phyloP scores from a whole-genome alignment of 2,888 invertebrate genomes.

The Eustalomyia histrio region DNA sequence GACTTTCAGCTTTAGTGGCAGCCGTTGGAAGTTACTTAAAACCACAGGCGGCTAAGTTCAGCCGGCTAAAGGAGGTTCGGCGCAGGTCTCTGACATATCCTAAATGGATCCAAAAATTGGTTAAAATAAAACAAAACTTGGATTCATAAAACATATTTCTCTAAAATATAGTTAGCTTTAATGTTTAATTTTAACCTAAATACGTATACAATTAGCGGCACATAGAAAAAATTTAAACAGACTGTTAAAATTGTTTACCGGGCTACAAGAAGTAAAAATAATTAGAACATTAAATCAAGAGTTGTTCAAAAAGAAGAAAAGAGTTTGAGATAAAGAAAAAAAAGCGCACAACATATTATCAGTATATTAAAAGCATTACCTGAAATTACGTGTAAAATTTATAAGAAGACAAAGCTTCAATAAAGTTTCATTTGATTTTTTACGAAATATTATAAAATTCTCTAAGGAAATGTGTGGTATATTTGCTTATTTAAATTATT shows the following conservation, averaged over 20 bases:
- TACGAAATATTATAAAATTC: slow-evolving; percentile 12
- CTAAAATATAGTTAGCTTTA: too few relatives aligned
- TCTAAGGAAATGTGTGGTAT: slow-evolving; percentile 84
- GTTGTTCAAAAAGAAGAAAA: not conserved
- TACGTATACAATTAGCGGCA: slow-evolving; percentile 20
- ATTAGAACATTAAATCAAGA: not conserved
- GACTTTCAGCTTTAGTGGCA: too few relatives aligned
- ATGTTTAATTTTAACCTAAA: too few relatives aligned
- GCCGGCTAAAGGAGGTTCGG: too few relatives aligned
- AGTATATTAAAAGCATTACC: not conserved
- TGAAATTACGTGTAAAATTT: slow-evolving; percentile 12
- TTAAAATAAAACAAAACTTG: too few relatives aligned
- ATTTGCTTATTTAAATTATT: slow-evolving; percentile 99
- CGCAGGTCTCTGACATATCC: too few relatives aligned
- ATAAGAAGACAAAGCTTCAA: not conserved
- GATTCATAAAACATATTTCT: too few relatives aligned
- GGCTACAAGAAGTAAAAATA: not conserved
- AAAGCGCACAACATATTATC: not conserved
- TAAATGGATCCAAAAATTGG: too few relatives aligned
- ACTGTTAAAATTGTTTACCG: not conserved
- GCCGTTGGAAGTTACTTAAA: too few relatives aligned
- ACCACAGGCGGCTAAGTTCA: too few relatives aligned
- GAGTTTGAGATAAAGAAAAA: not conserved
- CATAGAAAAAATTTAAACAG: too few relatives aligned
- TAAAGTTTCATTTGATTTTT: not conserved